A percentile compares a stretch with the other conserved stretches of the same genome.
Evolutionary conservation across 2,797 vertebrate species (phyloP).

Genomic region (Pelodytes ibericus): DNA sequence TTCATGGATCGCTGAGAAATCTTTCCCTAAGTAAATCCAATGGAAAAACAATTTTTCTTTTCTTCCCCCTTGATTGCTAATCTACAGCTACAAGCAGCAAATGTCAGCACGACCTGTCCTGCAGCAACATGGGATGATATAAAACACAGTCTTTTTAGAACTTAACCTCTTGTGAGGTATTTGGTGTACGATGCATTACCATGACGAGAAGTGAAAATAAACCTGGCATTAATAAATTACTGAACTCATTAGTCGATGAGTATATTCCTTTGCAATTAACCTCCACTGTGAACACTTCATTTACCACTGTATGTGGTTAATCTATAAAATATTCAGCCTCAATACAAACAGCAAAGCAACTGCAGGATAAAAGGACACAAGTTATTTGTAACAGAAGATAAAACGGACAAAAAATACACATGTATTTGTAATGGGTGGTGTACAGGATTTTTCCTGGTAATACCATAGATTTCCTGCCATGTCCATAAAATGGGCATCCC

Average conservation of each 20-base stretch:
- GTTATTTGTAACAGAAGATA: not conserved
- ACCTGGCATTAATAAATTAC: not conserved
- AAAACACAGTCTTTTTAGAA: conserved; percentile 31
- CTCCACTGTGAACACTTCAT: not conserved
- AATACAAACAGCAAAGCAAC: too few relatives aligned
- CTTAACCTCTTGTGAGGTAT: conserved; percentile 5
- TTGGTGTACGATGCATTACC: not conserved
- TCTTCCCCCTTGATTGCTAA: conserved; percentile 25
- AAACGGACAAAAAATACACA: too few relatives aligned
- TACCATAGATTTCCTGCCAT: too few relatives aligned
- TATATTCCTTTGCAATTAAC: not conserved
- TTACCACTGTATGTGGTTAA: not conserved
- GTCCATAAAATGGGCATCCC: too few relatives aligned
- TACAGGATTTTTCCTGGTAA: too few relatives aligned
- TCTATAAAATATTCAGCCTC: not conserved
- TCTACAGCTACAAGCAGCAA: conserved; percentile 31
- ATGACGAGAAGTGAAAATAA: not conserved
- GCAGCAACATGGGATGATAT: conserved; percentile 15
- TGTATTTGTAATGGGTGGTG: too few relatives aligned
- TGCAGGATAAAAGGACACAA: too few relatives aligned
- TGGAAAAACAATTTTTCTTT: conserved; percentile 34
- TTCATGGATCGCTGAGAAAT: conserved; percentile 20
- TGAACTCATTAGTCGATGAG: not conserved
- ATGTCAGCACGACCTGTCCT: conserved; percentile 48
- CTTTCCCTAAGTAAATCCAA: conserved; percentile 23